Evolutionary conservation across 2,888 invertebrate genomes (phyloP).

Genomic region (Acronicta aceris): DNA sequence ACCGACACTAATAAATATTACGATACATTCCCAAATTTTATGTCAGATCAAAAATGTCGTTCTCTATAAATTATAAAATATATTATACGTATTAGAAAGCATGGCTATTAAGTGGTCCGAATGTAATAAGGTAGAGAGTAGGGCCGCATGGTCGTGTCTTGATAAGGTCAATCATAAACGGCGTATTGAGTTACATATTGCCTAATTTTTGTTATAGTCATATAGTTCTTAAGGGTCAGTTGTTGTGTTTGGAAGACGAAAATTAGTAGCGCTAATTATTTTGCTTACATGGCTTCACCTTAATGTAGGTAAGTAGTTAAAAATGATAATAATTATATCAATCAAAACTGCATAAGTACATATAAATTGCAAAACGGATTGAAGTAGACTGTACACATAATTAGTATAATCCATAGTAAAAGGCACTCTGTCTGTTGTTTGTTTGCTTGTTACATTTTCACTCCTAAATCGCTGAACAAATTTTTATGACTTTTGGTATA

Average conservation of each 20-base stretch:
- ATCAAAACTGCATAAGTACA: no score
- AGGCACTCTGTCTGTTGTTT: no score
- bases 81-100: slow-evolving; percentile 64
- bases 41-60: slow-evolving; percentile 56
- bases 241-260: slow-evolving; percentile 5
- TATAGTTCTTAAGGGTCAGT: slow-evolving; percentile 45
- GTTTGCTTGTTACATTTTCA: no score
- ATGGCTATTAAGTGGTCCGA: slow-evolving; percentile 60
- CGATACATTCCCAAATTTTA: slow-evolving; percentile 53
- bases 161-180: slow-evolving; percentile 69
- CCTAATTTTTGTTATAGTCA: slow-evolving; percentile 59
- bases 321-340: no score
- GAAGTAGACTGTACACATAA: no score
- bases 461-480: no score
- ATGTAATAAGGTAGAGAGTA: slow-evolving; percentile 60
- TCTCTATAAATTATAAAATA: slow-evolving; percentile 58
- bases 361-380: no score
- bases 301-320: no score
- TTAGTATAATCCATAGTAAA: no score
- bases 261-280: no score
- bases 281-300: background rate
- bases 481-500: no score
- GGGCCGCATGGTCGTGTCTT: slow-evolving; percentile 51
- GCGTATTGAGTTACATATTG: slow-evolving; percentile 66
- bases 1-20: slow-evolving; percentile 49